Conservation (phyloP, 1,140 invertebrate species). For the Acromyrmex charruanus region DNA sequence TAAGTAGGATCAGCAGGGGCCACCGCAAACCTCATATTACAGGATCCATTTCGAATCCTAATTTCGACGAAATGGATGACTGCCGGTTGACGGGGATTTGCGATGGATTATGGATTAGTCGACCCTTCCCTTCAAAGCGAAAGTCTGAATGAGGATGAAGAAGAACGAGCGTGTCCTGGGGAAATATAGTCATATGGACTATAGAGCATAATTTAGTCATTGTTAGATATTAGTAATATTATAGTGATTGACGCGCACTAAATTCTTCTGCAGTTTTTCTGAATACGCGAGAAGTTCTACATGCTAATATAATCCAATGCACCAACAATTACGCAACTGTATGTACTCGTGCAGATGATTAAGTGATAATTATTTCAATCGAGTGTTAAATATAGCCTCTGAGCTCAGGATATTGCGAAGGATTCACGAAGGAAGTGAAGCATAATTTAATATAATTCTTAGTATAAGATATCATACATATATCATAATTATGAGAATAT, state of each 20-base stretch:
- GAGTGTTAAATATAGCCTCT: neutral
- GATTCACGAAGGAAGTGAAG: slow-evolving; percentile 90
- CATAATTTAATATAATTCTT: neutral
- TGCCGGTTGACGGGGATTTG: slow-evolving; percentile 63
- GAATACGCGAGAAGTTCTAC: neutral
- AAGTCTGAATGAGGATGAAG: neutral
- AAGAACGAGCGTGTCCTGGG: neutral
- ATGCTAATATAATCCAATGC: neutral
- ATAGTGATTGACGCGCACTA: neutral
- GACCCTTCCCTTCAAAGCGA: slow-evolving; percentile 45
- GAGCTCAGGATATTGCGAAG: neutral
- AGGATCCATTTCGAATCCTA: slow-evolving; percentile 75
- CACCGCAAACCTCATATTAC: slow-evolving; percentile 74
- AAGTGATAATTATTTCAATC: neutral
- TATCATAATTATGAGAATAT: neutral
- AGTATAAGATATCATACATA: neutral
- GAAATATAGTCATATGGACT: neutral
- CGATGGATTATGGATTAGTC: slow-evolving; percentile 70
- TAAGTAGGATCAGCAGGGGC: slow-evolving; percentile 65
- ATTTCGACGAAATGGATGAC: slow-evolving; percentile 73
- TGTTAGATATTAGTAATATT: slow-evolving; percentile 4
- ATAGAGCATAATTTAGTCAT: neutral
- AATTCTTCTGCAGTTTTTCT: neutral
- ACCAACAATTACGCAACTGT: slow-evolving; percentile 12
- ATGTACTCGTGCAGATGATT: neutral